Evolutionary conservation across 2,888 invertebrate species (phyloP), one percentile per base, ranked within the genome.

Genomic region (Gibbula magus): DNA sequence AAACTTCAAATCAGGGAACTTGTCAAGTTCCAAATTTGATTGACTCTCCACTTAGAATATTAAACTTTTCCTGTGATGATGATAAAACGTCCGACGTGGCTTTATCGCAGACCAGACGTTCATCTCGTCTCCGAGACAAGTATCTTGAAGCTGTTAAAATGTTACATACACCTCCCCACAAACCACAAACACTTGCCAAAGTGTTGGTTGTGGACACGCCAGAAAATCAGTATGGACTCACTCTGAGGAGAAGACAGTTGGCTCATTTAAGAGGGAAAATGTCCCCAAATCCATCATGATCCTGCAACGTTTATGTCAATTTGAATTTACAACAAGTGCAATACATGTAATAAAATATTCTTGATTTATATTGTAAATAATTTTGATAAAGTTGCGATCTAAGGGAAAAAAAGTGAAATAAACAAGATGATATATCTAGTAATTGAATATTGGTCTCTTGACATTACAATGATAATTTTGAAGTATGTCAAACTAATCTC

Each of bases 131-230:
- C 5, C n/a, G 52, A 52, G 74, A 74, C 10, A 74, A 74, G 22
- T 74, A 74, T 51, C 45, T 53, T 1, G 70, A 78, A 35, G 20
- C 53, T 0, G 22, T 53, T 3, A 70, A 78, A 29, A 29, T 70
- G 18, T n/a, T 77, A 2, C 25, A 32, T 20, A 70, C 51, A 51
- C 78, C 70, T 18, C 67, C 67, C 7, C 53, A 52, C 8, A 29
- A 22, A 8, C 25, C 20, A 32, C 18, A 39, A 4, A 56, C 35
- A 51, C 51, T 32, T 29, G 39, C 32, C 5, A 79, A 81, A 51
- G 76, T 89, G 25, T 75, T 89, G 32, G 89, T 82, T 5, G 81
- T 85, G 3, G 87, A 89, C 73, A 89, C 89, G 1, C 89, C 89
- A 18, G 88, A 87, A 51, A 79, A 80, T 22, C 87, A 89, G 51